Evolutionary conservation across 2,113 vertebrate genomes (phyloP).

Genomic region (Ophiodon elongatus): DNA sequence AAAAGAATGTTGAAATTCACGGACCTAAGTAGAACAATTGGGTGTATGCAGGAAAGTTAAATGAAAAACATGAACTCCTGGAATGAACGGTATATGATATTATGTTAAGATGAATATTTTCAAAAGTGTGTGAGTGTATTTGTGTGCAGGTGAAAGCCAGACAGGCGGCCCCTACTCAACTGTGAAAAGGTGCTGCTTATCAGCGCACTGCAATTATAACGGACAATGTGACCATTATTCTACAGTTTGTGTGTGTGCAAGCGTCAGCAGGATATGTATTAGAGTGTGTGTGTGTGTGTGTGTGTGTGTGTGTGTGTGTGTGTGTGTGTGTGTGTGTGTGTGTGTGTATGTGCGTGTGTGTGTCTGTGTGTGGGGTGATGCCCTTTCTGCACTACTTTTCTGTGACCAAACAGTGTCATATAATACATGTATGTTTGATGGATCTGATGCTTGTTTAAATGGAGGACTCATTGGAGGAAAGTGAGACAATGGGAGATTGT

Average conservation of each 20-base stretch:
- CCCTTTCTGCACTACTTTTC: conserved; percentile 5
- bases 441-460: conserved; percentile 16
- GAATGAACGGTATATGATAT: conserved; percentile 9
- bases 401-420: conserved; percentile 9
- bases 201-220: conserved; percentile 63
- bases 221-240: conserved; percentile 62
- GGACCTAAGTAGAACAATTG: neutral
- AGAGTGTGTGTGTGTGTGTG: conserved; percentile 4
- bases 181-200: conserved; percentile 63
- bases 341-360: too few species aligned
- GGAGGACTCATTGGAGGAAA: conserved; percentile 8
- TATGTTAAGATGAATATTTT: neutral
- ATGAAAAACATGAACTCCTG: conserved; percentile 16
- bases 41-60: conserved; percentile 16
- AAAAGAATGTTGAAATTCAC: conserved; percentile 7
- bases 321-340: conserved; percentile 19
- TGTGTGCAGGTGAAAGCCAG: conserved; percentile 23
- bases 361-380: neutral
- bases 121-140: conserved; percentile 22
- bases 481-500: conserved; percentile 53
- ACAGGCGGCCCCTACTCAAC: conserved; percentile 40
- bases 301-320: conserved; percentile 8
- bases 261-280: neutral
- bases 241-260: conserved; percentile 4
- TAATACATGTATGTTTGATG: conserved; percentile 12